Evolutionary conservation across 2,797 vertebrate species (phyloP), one percentile per base, ranked within the genome.

Genomic region (Anguilla pacifica): DNA sequence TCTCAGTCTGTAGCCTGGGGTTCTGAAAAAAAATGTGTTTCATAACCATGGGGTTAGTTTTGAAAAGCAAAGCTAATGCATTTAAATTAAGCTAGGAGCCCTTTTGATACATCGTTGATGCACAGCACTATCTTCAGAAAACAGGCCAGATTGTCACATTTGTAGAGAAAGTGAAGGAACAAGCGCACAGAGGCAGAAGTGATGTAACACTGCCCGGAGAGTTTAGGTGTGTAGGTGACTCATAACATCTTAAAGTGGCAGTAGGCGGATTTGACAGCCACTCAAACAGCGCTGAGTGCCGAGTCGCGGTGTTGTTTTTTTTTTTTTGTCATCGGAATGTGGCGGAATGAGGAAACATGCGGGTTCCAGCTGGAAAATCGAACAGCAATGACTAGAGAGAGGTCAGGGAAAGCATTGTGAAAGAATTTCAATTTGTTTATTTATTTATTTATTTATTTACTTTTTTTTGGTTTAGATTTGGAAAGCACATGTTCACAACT

Each of bases 221-320:
- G 89, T 90, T 92, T 92, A 94, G 93, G 91, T 92, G 93, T 94
- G 94, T 92, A 92, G 93, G 93, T 95, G 94, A 95, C 91, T 95
- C 94, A 96, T 94, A 93, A 90, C 92, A 92, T 94, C 93, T 93
- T 94, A 94, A 94, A 95, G 94, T 92, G 91, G 92, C 91, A 92
- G 94, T 94, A 92, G 94, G 94, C 92, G 93, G 94, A 93, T 94
- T 93, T 89, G 92, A 92, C 91, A 92, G 87, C 91, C 86, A 91
- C 92, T 95, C 93, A 92, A 94, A 93, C 96, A 94, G 92, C 91
- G 94, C 19, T 22, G 43, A 81, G 77, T 81, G 77, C 39, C 9
- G 6, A 81, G 77, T 49, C 19, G 17, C 74, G 17, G 43, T 77
- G 17, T 81, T 7, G 22, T 17, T 70, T 9, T 28, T 28, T 39